Base-by-base conservation (phyloP, 1,140 invertebrate genomes). In the Caenorhabditis brenneri region DNA sequence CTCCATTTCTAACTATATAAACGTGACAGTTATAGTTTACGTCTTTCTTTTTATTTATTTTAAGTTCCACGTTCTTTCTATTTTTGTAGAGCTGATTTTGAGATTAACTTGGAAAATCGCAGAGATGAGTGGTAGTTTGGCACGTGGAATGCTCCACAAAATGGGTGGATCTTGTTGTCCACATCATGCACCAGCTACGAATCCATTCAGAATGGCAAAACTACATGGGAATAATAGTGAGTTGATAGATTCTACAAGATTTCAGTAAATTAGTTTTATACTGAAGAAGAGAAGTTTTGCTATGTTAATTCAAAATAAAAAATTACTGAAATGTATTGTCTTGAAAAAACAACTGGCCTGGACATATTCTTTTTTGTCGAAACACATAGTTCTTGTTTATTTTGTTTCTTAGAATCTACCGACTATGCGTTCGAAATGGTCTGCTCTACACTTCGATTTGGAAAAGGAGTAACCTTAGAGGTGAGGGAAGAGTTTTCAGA, bases 401-500 rank as follows among this genome's bases (percentile, higher is more conserved):
- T n/a, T n/a, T n/a, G n/a, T n/a, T n/a, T n/a, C n/a, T 27, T 60
- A 74, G 49, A 65, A 55, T 49, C 31, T 19, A 83, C 85, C 22
- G 89, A 90, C 16, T 90, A 90, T 69, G 89, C 86, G 12, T 92
- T 93, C 79, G 89, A 95, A 94, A 96, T 96, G 94, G 94, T 95
- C 53, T 94, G 94, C 88, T 95, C 95, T 0, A 96, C 95, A 0
- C 93, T 97, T 19, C 92, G 95, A 19, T 96, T 95, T 92, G 95
- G 95, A 31, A 92, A 94, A 27, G 95, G 95, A 10, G 95, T 96
- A 4, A 96, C 95, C 4, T 92, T 92, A 87, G 95, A 96, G 69
- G 60, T 74, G 24, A 15, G 5, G 48, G 53, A 12, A 27, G n/a
- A n/a, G n/a, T n/a, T n/a, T n/a, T n/a, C 16, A 29, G 39, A 16